These are phyloP conservation scores for Macrostomum cliftonense DNA, from an alignment of 2,888 invertebrate species.

Conservation along the genomic window DNA sequence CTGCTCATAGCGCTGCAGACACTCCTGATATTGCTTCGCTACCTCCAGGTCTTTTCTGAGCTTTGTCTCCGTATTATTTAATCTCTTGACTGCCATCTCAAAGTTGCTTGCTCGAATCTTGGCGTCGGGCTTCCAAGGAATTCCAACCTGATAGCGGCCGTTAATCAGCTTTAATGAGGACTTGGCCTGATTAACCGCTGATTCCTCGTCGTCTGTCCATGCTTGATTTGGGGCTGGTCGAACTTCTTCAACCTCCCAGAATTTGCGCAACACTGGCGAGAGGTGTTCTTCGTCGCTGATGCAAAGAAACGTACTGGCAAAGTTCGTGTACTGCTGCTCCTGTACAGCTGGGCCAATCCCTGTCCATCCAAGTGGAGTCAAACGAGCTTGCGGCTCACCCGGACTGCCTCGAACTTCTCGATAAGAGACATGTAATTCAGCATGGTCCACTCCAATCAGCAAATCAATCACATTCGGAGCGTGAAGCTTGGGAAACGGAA, in stretches of 20 bases:
- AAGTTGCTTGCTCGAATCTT: not conserved
- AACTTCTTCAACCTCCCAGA: slow-evolving; percentile 1
- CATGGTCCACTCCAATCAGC: slow-evolving; percentile 9
- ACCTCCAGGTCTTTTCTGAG: slow-evolving; percentile 8
- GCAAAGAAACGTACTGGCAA: no score
- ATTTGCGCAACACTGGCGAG: not conserved
- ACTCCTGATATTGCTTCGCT: slow-evolving; percentile 5
- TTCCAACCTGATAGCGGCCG: not conserved
- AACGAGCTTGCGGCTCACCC: slow-evolving; percentile 1
- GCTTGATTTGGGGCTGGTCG: no score
- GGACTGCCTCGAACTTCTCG: no score
- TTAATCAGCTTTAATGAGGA: not conserved
- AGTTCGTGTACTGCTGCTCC: no score
- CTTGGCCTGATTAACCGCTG: not conserved
- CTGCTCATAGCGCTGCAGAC: slow-evolving; percentile 8
- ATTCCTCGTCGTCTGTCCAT: not conserved
- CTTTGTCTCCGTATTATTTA: slow-evolving; percentile 10
- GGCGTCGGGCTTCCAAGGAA: slow-evolving; percentile 2
- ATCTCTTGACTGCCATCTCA: slow-evolving; percentile 1
- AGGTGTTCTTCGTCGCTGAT: no score
- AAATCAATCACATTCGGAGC: slow-evolving; percentile 1
- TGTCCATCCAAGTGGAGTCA: slow-evolving; percentile 8
- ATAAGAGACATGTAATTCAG: not conserved
- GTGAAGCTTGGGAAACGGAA: slow-evolving; percentile 1
- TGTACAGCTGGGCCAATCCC: not conserved